phyloP scores from a whole-genome alignment of 1,140 invertebrate species.

The Harpegnathos saltator region DNA sequence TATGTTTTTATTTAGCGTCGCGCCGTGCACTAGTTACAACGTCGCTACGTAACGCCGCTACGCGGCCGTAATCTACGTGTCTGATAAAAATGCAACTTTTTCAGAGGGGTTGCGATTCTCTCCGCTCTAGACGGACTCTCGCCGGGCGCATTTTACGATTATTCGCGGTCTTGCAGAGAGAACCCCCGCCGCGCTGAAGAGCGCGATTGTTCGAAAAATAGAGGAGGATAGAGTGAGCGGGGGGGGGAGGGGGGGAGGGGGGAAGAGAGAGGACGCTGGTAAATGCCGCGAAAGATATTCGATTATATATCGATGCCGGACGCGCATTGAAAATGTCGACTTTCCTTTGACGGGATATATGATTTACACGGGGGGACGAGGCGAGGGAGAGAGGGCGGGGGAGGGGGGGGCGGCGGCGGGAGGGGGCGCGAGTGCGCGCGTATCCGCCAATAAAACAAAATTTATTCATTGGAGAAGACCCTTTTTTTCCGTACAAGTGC shows the following conservation, averaged over 20 bases:
- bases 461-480: constrained; percentile 17
- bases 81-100: constrained; percentile 48
- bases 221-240: too few relatives aligned
- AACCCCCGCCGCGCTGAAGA: constrained; percentile 12
- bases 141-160: constrained; percentile 15
- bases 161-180: neutral
- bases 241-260: too few relatives aligned
- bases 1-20: constrained; percentile 76
- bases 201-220: neutral
- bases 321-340: constrained; percentile 1
- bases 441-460: constrained; percentile 12
- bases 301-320: neutral
- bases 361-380: neutral
- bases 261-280: neutral
- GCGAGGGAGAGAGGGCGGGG: too few relatives aligned
- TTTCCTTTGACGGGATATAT: neutral
- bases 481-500: neutral
- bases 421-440: too few relatives aligned
- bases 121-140: neutral
- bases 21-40: constrained; percentile 42
- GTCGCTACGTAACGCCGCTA: constrained; percentile 50
- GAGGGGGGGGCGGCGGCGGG: too few relatives aligned
- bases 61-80: constrained; percentile 50
- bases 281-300: constrained; percentile 16
- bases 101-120: constrained; percentile 19